Evolutionary conservation across 2,888 invertebrate genomes (phyloP).

Genomic region (Tinea semifulvella): DNA sequence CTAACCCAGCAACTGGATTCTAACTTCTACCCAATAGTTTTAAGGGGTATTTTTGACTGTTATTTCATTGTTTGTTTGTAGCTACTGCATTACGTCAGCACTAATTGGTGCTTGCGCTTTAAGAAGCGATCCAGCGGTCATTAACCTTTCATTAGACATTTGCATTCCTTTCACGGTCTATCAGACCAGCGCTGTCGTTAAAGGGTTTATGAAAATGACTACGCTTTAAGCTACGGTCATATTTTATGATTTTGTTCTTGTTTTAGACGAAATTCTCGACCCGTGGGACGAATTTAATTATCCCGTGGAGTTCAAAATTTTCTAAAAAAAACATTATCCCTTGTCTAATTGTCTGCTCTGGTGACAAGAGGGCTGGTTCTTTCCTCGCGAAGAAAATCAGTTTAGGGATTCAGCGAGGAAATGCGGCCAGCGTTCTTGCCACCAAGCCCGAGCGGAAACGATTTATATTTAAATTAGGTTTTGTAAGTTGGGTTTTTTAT

Average conservation of each 20-base stretch:
- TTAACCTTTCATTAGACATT: slow-evolving; percentile 31
- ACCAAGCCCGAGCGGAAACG: too few relatives aligned
- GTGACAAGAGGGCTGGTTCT: too few relatives aligned
- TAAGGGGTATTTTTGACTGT: not conserved
- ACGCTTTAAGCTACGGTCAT: slow-evolving; percentile 2
- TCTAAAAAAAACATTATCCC: too few relatives aligned
- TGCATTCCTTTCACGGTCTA: slow-evolving; percentile 23
- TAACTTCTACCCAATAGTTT: slow-evolving; percentile 4
- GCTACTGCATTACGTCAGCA: slow-evolving; percentile 17
- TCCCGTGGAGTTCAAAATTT: too few relatives aligned
- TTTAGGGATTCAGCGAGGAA: too few relatives aligned
- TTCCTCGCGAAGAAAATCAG: too few relatives aligned
- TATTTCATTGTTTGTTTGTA: slow-evolving; percentile 6
- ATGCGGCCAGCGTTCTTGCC: too few relatives aligned
- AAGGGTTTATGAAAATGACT: slow-evolving; percentile 7
- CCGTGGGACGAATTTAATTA: too few relatives aligned
- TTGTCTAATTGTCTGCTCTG: too few relatives aligned
- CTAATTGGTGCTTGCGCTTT: slow-evolving; percentile 34
- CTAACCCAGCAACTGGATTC: not conserved
- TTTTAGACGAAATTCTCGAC: not conserved
- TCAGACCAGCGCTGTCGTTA: not conserved
- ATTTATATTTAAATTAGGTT: too few relatives aligned
- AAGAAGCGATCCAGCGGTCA: slow-evolving; percentile 30
- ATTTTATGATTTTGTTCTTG: slow-evolving; percentile 4
- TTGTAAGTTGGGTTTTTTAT: too few relatives aligned